Evolutionary conservation across 1,140 invertebrate genomes (phyloP).

Genomic region (Periplaneta americana): DNA sequence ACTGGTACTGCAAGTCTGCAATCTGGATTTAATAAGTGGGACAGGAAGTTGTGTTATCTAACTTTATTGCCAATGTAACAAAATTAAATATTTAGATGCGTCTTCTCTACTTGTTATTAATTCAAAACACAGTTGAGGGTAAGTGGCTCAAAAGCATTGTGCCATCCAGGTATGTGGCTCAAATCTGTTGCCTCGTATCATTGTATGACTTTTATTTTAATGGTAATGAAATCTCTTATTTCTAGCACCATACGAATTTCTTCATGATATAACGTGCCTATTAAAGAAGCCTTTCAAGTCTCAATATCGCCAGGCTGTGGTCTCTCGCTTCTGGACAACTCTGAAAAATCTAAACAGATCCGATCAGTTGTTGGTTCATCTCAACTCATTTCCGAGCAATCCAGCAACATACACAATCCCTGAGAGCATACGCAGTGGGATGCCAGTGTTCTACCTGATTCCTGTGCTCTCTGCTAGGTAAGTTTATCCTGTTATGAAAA

Average conservation of each 20-base stretch:
- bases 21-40: too few species aligned
- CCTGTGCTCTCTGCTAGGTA: slow-evolving; percentile 46
- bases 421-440: slow-evolving; percentile 65
- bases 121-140: too few species aligned
- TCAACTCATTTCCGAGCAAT: slow-evolving; percentile 62
- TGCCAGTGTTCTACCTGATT: slow-evolving; percentile 64
- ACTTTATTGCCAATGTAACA: too few species aligned
- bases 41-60: too few species aligned
- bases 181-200: background rate
- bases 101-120: too few species aligned
- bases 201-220: background rate
- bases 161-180: too few species aligned
- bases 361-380: slow-evolving; percentile 63
- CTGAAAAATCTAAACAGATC: slow-evolving; percentile 58
- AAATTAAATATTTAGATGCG: too few species aligned
- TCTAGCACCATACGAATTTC: slow-evolving; percentile 70
- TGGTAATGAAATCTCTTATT: slow-evolving; percentile 16
- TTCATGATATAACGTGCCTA: slow-evolving; percentile 71
- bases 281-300: slow-evolving; percentile 62
- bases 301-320: slow-evolving; percentile 60
- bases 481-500: too few species aligned
- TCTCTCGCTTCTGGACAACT: slow-evolving; percentile 63
- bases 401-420: slow-evolving; percentile 62
- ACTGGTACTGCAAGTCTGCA: too few species aligned
- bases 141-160: too few species aligned